These are phyloP conservation scores for Nesidiocoris tenuis DNA, from an alignment of 2,888 invertebrate genomes.

Conservation along the genomic window DNA sequence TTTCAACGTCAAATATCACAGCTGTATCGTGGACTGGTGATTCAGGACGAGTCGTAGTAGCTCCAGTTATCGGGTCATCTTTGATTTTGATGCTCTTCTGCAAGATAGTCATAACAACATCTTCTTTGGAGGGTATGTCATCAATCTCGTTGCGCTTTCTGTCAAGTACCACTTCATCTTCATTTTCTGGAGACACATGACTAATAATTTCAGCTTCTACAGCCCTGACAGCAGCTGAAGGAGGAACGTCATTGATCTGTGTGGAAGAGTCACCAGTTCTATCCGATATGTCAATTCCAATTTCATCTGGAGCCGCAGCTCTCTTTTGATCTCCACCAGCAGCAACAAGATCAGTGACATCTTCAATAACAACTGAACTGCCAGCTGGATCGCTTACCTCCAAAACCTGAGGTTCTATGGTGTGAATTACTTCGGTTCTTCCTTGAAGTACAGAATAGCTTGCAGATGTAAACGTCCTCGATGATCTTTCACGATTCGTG, in stretches of 20 bases:
- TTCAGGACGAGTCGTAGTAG: too few species aligned
- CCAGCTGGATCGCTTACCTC: not conserved
- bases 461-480: constrained; percentile 20
- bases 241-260: not conserved
- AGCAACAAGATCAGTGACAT: constrained; percentile 6
- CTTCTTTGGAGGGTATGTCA: constrained; percentile 3
- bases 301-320: not conserved
- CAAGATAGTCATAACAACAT: not conserved
- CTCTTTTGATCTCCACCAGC: not conserved
- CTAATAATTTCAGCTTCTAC: not conserved
- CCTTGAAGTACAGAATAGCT: constrained; percentile 30
- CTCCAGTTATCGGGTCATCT: too few species aligned
- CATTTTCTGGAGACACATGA: not conserved
- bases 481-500: constrained; percentile 17
- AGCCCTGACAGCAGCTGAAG: not conserved
- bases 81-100: constrained; percentile 8
- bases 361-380: constrained; percentile 28
- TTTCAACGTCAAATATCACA: too few species aligned
- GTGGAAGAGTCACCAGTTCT: not conserved
- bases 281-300: not conserved
- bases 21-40: too few species aligned
- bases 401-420: not conserved
- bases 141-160: not conserved
- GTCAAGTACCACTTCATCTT: not conserved
- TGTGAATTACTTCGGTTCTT: not conserved